phyloP scores from a whole-genome alignment of 2,113 vertebrate species.

The Ictidomys tridecemlineatus region DNA sequence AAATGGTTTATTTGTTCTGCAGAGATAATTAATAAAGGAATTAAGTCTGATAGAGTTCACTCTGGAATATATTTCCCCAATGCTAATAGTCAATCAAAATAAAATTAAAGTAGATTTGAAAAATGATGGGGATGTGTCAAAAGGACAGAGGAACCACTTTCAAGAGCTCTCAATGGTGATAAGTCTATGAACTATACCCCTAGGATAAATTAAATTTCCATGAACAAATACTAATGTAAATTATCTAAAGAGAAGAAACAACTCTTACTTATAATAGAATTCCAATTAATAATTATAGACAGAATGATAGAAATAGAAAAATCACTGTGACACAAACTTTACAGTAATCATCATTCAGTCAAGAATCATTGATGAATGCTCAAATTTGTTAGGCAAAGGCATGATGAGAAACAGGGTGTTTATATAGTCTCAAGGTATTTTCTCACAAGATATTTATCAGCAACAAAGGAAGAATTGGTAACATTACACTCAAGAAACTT shows the following conservation, averaged over 20 bases:
- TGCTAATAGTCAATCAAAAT: neutral
- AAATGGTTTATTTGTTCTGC: neutral
- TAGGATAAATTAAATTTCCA: neutral
- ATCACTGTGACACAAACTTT: neutral
- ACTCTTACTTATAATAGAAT: neutral
- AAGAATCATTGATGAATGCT: neutral
- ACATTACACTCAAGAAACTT: neutral
- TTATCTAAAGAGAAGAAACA: conserved; percentile 17
- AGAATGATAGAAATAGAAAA: neutral
- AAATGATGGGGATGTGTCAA: neutral
- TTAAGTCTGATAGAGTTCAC: neutral
- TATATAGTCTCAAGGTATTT: neutral
- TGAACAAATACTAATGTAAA: neutral
- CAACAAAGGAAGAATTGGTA: neutral
- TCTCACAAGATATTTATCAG: neutral
- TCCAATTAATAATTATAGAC: neutral
- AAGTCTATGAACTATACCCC: neutral
- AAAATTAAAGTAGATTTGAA: conserved; percentile 9
- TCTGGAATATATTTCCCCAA: conserved; percentile 1
- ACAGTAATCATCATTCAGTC: neutral
- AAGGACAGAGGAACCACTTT: neutral
- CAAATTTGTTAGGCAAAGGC: neutral
- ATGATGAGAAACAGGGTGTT: neutral
- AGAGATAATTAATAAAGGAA: conserved; percentile 1
- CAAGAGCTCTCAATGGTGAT: neutral